A percentile compares a stretch with the other conserved stretches of the same genome.
These are phyloP conservation scores for Halocynthia aurantium DNA, from an alignment of 23 tunicate genomes.

Conservation along the genomic window DNA sequence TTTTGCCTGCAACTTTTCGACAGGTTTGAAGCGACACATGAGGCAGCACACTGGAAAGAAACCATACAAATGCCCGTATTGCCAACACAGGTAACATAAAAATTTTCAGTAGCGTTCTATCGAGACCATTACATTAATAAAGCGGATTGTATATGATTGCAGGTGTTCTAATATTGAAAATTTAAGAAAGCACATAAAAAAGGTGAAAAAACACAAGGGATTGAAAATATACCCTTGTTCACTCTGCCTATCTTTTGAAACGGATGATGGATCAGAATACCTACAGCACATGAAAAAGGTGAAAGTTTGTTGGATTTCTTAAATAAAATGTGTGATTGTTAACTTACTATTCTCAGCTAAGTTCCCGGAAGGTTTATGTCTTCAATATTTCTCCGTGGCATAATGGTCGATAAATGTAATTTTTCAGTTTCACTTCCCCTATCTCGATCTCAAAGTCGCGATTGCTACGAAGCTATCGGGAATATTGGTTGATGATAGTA, in stretches of 20 bases:
- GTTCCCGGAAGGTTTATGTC: no score
- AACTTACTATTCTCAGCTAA: no score
- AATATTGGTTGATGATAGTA: constrained; percentile 25
- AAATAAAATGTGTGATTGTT: no score
- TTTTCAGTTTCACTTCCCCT: constrained; percentile 54
- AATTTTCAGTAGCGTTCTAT: neutral
- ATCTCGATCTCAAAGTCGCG: constrained; percentile 44
- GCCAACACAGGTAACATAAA: constrained; percentile 51
- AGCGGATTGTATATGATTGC: neutral
- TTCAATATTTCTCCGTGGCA: no score
- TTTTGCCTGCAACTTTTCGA: constrained; percentile 12
- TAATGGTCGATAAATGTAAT: no score
- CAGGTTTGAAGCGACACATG: constrained; percentile 67
- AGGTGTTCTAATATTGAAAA: constrained; percentile 83
- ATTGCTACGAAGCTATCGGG: constrained; percentile 72
- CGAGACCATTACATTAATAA: neutral
- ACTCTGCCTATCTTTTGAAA: constrained; percentile 41
- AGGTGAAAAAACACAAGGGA: constrained; percentile 65
- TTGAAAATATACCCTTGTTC: constrained; percentile 67
- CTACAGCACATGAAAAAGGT: constrained; percentile 70
- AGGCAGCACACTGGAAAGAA: constrained; percentile 47
- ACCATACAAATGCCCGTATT: constrained; percentile 88
- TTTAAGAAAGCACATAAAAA: constrained; percentile 61
- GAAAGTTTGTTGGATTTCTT: neutral
- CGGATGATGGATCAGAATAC: constrained; percentile 41